These are phyloP conservation scores for Apaloderma vittatum DNA, from an alignment of 2,113 vertebrate genomes.

Conservation along the genomic window DNA sequence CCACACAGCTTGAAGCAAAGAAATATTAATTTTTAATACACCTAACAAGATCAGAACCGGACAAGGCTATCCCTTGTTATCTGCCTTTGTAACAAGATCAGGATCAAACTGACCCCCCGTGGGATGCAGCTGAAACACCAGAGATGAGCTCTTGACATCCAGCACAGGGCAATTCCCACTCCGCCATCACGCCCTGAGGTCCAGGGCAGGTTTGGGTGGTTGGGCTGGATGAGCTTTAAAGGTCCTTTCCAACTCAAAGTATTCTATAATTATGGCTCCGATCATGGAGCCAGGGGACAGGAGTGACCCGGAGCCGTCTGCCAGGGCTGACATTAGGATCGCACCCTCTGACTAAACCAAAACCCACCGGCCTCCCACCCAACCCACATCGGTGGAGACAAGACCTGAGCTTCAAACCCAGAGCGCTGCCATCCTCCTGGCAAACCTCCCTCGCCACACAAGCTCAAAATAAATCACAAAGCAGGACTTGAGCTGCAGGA, in stretches of 20 bases:
- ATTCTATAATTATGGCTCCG: too few relatives aligned
- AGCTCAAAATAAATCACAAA: neutral
- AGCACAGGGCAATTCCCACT: neutral
- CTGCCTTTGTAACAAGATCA: neutral
- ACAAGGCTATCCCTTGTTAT: neutral
- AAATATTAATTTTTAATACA: neutral
- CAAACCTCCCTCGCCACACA: neutral
- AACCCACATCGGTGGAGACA: accelerated
- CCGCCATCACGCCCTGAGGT: accelerated
- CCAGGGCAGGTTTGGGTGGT: neutral
- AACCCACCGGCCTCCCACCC: accelerated
- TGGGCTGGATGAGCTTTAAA: too few relatives aligned
- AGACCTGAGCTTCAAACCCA: neutral
- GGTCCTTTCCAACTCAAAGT: too few relatives aligned
- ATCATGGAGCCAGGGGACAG: accelerated
- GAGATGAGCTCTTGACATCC: neutral
- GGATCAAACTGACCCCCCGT: neutral
- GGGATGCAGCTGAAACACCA: neutral
- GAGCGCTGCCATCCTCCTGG: neutral
- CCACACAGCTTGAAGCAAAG: neutral
- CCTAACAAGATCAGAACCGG: neutral
- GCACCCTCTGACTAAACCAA: neutral
- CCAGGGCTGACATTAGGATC: accelerated
- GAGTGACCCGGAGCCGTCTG: neutral
- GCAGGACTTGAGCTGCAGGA: neutral